phyloP scores from a whole-genome alignment of 2,113 vertebrate species.

The Perognathus longimembris region DNA sequence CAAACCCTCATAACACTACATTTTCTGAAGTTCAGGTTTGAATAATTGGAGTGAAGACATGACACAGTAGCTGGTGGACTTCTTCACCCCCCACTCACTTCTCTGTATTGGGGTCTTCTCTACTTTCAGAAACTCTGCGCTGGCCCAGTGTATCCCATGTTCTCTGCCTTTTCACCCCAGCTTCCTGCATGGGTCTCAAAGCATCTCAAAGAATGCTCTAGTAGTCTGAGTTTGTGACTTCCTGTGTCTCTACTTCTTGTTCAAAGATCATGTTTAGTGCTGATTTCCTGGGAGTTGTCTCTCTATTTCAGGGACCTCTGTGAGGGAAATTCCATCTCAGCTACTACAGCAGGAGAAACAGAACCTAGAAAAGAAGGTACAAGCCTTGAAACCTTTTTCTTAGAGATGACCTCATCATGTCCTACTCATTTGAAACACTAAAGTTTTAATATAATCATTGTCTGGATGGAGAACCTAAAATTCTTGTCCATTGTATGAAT shows the following conservation, averaged over 20 bases:
- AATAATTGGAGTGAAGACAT: not conserved
- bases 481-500: not conserved
- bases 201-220: not conserved
- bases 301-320: not conserved
- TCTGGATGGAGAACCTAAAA: not conserved
- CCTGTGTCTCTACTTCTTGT: not conserved
- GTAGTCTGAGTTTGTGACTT: not conserved
- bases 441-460: not conserved
- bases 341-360: not conserved
- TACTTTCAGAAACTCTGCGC: not conserved
- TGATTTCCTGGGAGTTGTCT: not conserved
- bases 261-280: not conserved
- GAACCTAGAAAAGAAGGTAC: not conserved
- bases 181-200: not conserved
- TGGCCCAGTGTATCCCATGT: rapidly evolving
- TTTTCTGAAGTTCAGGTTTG: conserved; percentile 12
- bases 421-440: not conserved
- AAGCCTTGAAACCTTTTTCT: not conserved
- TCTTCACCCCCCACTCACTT: not conserved
- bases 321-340: not conserved
- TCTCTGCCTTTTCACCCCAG: not conserved
- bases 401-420: not conserved
- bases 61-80: not conserved
- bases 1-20: not conserved
- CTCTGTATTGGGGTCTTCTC: not conserved